Evolutionary conservation across 2,113 vertebrate species (phyloP).

Genomic region (Zingel zingel): DNA sequence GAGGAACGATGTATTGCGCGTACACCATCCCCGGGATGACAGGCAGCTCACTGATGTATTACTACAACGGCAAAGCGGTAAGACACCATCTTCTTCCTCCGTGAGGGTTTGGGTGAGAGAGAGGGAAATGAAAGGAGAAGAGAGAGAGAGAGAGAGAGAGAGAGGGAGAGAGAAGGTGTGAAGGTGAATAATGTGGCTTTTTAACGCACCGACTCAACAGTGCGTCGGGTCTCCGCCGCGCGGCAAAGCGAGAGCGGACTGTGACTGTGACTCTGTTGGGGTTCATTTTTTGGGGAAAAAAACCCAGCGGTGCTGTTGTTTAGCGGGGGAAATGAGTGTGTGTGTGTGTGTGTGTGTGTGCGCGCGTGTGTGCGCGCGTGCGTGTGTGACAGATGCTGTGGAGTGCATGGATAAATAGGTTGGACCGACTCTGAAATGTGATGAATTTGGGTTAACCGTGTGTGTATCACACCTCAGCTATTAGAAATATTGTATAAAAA

Average conservation of each 20-base stretch:
- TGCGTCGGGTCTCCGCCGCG: constrained; percentile 41
- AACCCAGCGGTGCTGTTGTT: constrained; percentile 25
- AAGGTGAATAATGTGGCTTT: constrained; percentile 60
- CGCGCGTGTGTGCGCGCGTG: neutral
- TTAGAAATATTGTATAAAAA: neutral
- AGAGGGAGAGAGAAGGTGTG: constrained; percentile 59
- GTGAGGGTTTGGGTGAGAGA: constrained; percentile 35
- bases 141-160: neutral
- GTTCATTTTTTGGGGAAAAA: constrained; percentile 29
- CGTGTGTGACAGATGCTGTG: neutral
- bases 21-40: constrained; percentile 96
- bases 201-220: constrained; percentile 50
- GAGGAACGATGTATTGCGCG: constrained; percentile 92
- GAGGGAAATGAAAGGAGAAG: neutral
- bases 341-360: constrained; percentile 20
- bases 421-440: constrained; percentile 20
- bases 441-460: constrained; percentile 2
- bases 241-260: constrained; percentile 46
- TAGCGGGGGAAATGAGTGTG: neutral
- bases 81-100: constrained; percentile 75
- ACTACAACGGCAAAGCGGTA: constrained; percentile 98
- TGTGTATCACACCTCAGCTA: neutral
- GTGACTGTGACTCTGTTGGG: constrained; percentile 72
- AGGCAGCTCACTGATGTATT: constrained; percentile 94
- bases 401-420: constrained; percentile 2